phyloP scores from a whole-genome alignment of 2,797 vertebrate species.

The Enteromius afrohamiltoni region DNA sequence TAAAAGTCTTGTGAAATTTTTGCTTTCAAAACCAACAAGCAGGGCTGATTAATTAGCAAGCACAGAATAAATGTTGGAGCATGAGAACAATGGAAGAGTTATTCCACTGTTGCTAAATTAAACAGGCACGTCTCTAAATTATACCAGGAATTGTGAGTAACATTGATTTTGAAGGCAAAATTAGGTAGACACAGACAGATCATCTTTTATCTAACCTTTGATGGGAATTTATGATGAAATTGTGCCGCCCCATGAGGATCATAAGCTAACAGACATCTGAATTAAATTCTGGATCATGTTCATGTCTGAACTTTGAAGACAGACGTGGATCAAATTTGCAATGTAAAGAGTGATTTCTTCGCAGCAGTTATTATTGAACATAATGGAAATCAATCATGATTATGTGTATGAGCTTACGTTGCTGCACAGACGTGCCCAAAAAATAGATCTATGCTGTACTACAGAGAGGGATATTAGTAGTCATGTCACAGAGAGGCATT shows the following conservation, averaged over 20 bases:
- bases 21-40: neutral
- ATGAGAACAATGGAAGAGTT: neutral
- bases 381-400: conserved; percentile 29
- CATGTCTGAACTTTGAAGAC: conserved; percentile 9
- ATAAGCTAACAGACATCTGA: conserved; percentile 6
- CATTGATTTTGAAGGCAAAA: conserved; percentile 24
- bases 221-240: conserved; percentile 6
- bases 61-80: neutral
- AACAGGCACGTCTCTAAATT: neutral
- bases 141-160: neutral
- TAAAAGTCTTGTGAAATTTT: conserved; percentile 24
- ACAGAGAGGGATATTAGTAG: conserved; percentile 69
- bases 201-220: conserved; percentile 14
- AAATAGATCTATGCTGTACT: conserved; percentile 36
- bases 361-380: conserved; percentile 11
- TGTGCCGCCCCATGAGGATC: conserved; percentile 1
- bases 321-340: conserved; percentile 13
- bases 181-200: neutral
- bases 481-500: conserved; percentile 74
- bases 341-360: neutral
- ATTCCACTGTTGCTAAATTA: conserved; percentile 3
- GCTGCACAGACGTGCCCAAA: conserved; percentile 25
- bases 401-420: conserved; percentile 24
- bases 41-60: neutral
- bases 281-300: neutral